Evolutionary conservation across 2,888 invertebrate species (phyloP).

Genomic region (Ceriagrion tenellum): DNA sequence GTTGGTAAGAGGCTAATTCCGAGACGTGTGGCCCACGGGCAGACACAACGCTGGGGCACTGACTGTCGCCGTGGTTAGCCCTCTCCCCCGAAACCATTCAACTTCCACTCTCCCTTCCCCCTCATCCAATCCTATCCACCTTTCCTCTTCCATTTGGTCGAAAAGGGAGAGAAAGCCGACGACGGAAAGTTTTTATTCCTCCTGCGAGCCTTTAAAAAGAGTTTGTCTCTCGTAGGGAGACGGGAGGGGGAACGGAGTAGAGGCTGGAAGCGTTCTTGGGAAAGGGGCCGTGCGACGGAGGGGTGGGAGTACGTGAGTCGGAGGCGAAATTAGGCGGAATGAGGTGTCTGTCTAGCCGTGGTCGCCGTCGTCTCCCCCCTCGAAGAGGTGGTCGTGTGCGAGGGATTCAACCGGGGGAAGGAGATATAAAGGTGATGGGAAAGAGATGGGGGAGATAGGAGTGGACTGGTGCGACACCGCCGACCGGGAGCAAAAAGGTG

Average conservation of each 20-base stretch:
- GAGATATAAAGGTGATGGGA: neutral
- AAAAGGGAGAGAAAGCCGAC: neutral
- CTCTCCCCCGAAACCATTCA: too few species aligned
- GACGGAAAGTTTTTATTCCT: constrained; percentile 19
- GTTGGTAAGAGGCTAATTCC: neutral
- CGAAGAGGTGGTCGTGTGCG: neutral
- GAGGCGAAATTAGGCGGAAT: constrained; percentile 17
- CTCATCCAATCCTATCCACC: neutral
- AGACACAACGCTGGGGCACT: neutral
- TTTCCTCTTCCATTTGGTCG: neutral
- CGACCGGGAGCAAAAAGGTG: neutral
- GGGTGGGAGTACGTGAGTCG: neutral
- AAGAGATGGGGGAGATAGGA: neutral
- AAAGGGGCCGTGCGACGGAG: neutral
- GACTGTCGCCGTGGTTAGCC: neutral
- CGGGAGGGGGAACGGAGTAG: neutral
- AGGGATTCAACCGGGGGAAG: neutral
- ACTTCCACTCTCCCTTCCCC: too few species aligned
- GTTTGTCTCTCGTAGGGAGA: neutral
- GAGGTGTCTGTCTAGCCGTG: constrained; percentile 13
- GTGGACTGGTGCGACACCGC: neutral
- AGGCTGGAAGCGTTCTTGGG: neutral
- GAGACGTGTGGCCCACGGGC: neutral
- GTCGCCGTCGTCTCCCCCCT: neutral
- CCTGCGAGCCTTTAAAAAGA: neutral